phyloP scores from a whole-genome alignment of 2,797 vertebrate species.

The Steatocranus sp. region DNA sequence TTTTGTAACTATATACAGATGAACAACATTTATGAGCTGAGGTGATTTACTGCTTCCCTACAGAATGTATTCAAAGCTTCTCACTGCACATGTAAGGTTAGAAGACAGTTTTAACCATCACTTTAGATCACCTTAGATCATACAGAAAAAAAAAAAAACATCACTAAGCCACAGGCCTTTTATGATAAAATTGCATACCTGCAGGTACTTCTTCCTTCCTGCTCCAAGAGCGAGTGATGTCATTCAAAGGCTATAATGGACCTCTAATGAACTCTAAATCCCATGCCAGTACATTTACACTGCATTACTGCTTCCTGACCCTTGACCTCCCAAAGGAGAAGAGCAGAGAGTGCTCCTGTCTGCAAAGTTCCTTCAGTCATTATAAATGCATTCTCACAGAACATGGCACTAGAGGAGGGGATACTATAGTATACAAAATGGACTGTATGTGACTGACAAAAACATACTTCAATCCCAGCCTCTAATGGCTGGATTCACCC shows the following conservation, averaged over 20 bases:
- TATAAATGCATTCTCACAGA: conserved; percentile 39
- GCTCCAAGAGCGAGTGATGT: conserved; percentile 54
- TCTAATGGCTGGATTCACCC: neutral
- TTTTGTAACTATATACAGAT: neutral
- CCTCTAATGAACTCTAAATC: conserved; percentile 69
- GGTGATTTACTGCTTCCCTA: neutral
- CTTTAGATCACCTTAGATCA: conserved; percentile 1
- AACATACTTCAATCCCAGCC: neutral
- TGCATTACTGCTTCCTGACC: conserved; percentile 67
- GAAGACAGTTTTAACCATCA: neutral
- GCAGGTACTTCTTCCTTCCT: neutral
- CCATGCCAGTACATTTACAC: conserved; percentile 61
- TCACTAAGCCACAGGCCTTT: conserved; percentile 6
- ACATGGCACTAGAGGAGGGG: neutral
- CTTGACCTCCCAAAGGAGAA: conserved; percentile 57
- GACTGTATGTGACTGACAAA: conserved; percentile 1
- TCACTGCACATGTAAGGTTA: neutral
- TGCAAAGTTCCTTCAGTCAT: conserved; percentile 40
- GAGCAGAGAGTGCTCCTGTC: conserved; percentile 35
- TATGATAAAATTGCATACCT: conserved; percentile 1
- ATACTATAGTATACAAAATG: neutral
- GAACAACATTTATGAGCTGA: neutral
- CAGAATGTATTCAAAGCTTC: neutral
- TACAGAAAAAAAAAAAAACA: neutral
- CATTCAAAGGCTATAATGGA: conserved; percentile 68